These are phyloP conservation scores for Lophius americanus DNA, from an alignment of 2,797 vertebrate species.

Conservation along the genomic window DNA sequence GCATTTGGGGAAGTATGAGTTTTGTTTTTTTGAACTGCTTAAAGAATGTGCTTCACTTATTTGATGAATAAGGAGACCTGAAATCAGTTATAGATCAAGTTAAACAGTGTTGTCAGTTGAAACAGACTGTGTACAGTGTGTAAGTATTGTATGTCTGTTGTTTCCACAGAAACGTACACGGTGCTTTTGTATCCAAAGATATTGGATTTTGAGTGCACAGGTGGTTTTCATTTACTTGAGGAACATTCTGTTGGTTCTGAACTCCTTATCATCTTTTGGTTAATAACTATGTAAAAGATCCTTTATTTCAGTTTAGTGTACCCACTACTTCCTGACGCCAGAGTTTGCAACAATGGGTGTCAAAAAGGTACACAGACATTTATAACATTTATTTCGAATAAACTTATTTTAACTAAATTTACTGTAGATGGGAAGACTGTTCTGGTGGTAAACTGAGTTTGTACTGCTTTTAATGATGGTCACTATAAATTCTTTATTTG, in stretches of 20 bases:
- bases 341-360: conserved; percentile 61
- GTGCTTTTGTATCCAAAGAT: conserved; percentile 32
- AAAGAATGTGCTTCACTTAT: conserved; percentile 30
- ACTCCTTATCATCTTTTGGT: conserved; percentile 61
- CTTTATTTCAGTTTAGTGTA: conserved; percentile 70
- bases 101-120: not conserved
- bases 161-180: conserved; percentile 20
- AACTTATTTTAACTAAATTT: conserved; percentile 6
- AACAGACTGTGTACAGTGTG: not conserved
- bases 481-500: conserved; percentile 4
- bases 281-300: conserved; percentile 65
- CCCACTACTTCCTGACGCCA: conserved; percentile 41
- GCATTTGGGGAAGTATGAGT: conserved; percentile 65
- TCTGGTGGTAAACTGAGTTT: conserved; percentile 16
- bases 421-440: not conserved
- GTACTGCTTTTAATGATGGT: not conserved
- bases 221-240: conserved; percentile 72
- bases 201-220: conserved; percentile 58
- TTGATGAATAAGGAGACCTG: conserved; percentile 38
- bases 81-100: conserved; percentile 8
- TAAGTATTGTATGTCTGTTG: not conserved
- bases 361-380: not conserved
- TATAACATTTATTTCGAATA: conserved; percentile 11
- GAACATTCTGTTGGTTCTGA: conserved; percentile 20
- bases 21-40: conserved; percentile 36